Conservation (phyloP, 2,797 vertebrate species). For the Bucorvus abyssinicus region DNA sequence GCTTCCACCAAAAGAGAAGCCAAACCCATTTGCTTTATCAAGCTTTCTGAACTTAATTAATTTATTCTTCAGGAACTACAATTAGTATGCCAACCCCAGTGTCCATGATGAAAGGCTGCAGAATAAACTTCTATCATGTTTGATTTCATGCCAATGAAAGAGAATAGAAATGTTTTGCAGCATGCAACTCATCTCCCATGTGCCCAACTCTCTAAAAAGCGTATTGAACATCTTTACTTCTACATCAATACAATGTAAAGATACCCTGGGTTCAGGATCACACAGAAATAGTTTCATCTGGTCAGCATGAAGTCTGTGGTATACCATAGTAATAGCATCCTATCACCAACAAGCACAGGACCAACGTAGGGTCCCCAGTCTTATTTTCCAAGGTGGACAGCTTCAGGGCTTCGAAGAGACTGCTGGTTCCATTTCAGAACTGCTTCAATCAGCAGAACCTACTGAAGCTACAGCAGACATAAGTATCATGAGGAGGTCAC, state of each 20-base stretch:
- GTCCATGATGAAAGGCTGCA: not conserved
- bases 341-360: not conserved
- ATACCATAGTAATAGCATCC: fast-evolving
- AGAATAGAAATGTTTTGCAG: not conserved
- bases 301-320: not conserved
- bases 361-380: not conserved
- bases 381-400: not conserved
- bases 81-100: not conserved
- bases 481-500: not conserved
- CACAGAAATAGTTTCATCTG: not conserved
- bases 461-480: not conserved
- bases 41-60: not conserved
- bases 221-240: not conserved
- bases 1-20: not conserved
- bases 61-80: not conserved
- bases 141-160: not conserved
- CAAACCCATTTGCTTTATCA: not conserved
- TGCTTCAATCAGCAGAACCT: not conserved
- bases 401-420: not conserved
- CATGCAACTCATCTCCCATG: not conserved
- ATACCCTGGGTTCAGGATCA: not conserved
- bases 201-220: too few relatives aligned
- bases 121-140: not conserved
- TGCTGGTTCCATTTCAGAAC: not conserved
- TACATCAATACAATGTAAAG: not conserved